These are phyloP conservation scores for Drosophila leontia DNA, from an alignment of 1,140 invertebrate genomes.

Conservation along the genomic window DNA sequence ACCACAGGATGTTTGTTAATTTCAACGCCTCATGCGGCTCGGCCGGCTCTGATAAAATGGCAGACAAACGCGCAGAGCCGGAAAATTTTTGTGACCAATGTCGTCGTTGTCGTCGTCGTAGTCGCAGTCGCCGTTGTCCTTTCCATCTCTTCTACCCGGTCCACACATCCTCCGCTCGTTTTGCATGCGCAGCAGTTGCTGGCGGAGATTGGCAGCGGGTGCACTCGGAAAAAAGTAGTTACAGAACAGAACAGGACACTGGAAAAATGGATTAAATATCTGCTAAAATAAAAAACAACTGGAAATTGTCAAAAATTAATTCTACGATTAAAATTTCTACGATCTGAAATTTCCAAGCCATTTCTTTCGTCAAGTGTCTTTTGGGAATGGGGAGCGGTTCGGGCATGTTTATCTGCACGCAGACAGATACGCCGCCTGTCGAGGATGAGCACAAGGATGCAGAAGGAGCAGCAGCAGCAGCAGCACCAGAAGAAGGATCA, in stretches of 20 bases:
- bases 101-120: constrained; percentile 26
- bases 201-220: constrained; percentile 34
- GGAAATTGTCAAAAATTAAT: too few species aligned
- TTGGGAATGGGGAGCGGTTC: not conserved
- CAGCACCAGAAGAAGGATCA: constrained; percentile 32
- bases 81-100: constrained; percentile 78
- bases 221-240: constrained; percentile 6
- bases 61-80: constrained; percentile 71
- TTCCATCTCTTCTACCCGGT: constrained; percentile 13
- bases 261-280: not conserved
- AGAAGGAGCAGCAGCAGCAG: constrained; percentile 34
- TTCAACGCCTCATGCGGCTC: constrained; percentile 77
- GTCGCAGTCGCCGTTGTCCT: constrained; percentile 28
- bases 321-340: too few species aligned
- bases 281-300: not conserved
- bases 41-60: constrained; percentile 69
- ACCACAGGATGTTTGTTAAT: constrained; percentile 77
- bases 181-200: constrained; percentile 74
- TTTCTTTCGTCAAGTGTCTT: constrained; percentile 6
- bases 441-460: constrained; percentile 49
- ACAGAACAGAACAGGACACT: accelerated
- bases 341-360: not conserved
- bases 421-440: constrained; percentile 79
- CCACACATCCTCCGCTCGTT: constrained; percentile 57
- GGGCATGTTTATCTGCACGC: constrained; percentile 79